phyloP scores from a whole-genome alignment of 2,888 invertebrate genomes.

The Scaptodrosophila latifasciaeformis region DNA sequence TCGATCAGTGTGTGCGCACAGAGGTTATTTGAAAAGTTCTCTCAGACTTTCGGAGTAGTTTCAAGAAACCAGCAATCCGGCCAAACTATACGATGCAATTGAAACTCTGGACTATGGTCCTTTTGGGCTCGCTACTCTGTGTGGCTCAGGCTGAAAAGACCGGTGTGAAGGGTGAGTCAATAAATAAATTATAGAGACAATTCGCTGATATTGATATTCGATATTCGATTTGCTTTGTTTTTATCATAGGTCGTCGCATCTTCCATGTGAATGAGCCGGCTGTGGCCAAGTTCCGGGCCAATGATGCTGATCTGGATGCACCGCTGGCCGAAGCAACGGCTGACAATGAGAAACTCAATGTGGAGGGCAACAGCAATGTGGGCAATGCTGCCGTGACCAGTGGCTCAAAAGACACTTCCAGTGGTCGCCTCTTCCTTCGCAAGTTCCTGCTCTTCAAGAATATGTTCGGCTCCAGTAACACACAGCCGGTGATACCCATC shows the following conservation, averaged over 20 bases:
- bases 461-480: slow-evolving; percentile 48
- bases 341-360: slow-evolving; percentile 16
- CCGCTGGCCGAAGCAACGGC: slow-evolving; percentile 13
- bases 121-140: slow-evolving; percentile 34
- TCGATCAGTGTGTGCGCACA: slow-evolving; percentile 52
- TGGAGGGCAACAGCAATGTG: slow-evolving; percentile 1
- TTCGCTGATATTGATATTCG: background rate
- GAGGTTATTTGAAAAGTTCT: slow-evolving; percentile 27
- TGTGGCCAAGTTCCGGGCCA: slow-evolving; percentile 32
- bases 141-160: slow-evolving; percentile 16
- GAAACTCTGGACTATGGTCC: slow-evolving; percentile 29
- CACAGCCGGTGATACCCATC: slow-evolving; percentile 65
- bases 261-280: slow-evolving; percentile 42
- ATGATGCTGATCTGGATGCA: slow-evolving; percentile 21
- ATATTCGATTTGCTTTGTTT: background rate
- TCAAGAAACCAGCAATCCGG: background rate
- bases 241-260: slow-evolving; percentile 32
- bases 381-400: background rate
- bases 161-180: slow-evolving; percentile 38
- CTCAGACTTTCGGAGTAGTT: slow-evolving; percentile 12
- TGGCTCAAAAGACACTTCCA: slow-evolving; percentile 56
- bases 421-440: slow-evolving; percentile 67
- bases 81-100: slow-evolving; percentile 26
- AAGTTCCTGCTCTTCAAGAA: slow-evolving; percentile 69
- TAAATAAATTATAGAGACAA: slow-evolving; percentile 4